phyloP scores from a whole-genome alignment of 2,888 invertebrate genomes.

The Drosophila demipolita region DNA sequence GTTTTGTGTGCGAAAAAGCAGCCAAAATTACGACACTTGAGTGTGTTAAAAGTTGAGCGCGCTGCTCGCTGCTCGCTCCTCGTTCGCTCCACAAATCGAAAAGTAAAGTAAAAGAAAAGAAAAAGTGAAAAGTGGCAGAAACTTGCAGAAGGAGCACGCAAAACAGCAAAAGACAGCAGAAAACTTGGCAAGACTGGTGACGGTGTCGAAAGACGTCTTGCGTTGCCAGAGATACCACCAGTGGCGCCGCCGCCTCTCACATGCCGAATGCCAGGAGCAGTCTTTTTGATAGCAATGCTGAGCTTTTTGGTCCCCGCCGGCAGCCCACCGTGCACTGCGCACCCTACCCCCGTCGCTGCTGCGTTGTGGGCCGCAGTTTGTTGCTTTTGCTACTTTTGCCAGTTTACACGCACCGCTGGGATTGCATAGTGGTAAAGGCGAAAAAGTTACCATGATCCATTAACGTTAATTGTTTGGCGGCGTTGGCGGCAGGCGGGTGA shows the following conservation, averaged over 20 bases:
- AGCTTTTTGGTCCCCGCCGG: constrained; percentile 25
- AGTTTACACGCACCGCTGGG: constrained; percentile 81
- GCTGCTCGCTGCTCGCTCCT: constrained; percentile 16
- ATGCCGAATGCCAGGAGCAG: constrained; percentile 34
- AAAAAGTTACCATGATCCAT: constrained; percentile 82
- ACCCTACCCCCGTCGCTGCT: neutral
- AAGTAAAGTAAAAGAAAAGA: constrained; percentile 67
- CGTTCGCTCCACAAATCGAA: constrained; percentile 65
- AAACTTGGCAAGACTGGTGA: constrained; percentile 67
- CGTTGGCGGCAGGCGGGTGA: constrained; percentile 43
- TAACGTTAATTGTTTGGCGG: constrained; percentile 81
- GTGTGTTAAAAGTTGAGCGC: constrained; percentile 81
- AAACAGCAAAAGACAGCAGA: constrained; percentile 81
- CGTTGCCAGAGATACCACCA: constrained; percentile 24
- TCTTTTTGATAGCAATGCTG: constrained; percentile 39
- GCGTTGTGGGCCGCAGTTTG: constrained; percentile 47
- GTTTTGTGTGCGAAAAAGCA: constrained; percentile 82
- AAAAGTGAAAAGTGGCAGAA: constrained; percentile 76
- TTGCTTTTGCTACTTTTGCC: constrained; percentile 80
- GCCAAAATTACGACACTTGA: constrained; percentile 82
- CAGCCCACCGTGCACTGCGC: neutral
- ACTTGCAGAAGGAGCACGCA: constrained; percentile 67
- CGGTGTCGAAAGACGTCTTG: constrained; percentile 74
- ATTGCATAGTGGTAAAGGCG: constrained; percentile 78
- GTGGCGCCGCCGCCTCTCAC: constrained; percentile 25